phyloP scores from a whole-genome alignment of 2,113 vertebrate genomes.

The Chunga burmeisteri region DNA sequence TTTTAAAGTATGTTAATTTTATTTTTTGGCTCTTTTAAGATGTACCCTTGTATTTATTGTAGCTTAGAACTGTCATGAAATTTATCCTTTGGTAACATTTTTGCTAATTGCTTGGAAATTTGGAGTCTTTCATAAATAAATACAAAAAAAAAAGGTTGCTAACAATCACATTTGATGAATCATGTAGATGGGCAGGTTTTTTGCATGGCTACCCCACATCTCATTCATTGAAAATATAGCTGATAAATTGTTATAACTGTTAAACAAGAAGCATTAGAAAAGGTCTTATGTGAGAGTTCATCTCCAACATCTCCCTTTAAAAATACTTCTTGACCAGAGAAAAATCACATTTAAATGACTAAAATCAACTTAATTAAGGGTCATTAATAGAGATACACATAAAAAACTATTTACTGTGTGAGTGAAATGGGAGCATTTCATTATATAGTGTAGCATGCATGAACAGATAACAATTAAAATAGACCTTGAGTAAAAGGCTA shows the following conservation, averaged over 20 bases:
- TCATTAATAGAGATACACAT: constrained; percentile 76
- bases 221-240: constrained; percentile 49
- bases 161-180: constrained; percentile 1
- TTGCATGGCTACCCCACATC: not conserved
- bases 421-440: constrained; percentile 79
- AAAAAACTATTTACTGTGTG: constrained; percentile 66
- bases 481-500: constrained; percentile 79
- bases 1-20: constrained; percentile 25
- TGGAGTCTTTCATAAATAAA: constrained; percentile 24
- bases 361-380: constrained; percentile 81
- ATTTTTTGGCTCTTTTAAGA: constrained; percentile 37
- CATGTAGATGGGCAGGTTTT: not conserved
- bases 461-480: constrained; percentile 81
- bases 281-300: constrained; percentile 58
- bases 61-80: not conserved
- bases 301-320: constrained; percentile 55
- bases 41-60: constrained; percentile 17
- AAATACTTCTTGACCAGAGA: constrained; percentile 78
- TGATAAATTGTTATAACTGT: constrained; percentile 56
- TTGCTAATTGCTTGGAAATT: constrained; percentile 36
- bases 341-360: constrained; percentile 75
- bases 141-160: not conserved
- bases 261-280: constrained; percentile 62
- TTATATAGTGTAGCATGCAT: constrained; percentile 72
- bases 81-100: constrained; percentile 34